A percentile compares a stretch with the other conserved stretches of the same genome.
Evolutionary conservation across 2,888 invertebrate genomes (phyloP).

Genomic region (Aphrophora alni): DNA sequence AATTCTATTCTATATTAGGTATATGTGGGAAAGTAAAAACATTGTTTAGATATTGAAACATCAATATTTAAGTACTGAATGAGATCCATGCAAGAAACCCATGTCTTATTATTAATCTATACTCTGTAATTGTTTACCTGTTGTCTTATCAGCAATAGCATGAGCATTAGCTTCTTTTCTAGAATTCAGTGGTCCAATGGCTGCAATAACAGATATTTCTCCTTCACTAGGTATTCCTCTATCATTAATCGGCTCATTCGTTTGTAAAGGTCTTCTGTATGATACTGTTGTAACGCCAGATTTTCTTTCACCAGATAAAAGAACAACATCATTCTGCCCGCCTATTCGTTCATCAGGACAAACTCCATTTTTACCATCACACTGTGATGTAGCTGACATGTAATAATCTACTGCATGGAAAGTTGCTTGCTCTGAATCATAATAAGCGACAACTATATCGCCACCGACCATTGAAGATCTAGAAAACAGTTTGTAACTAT

Average conservation of each 20-base stretch:
- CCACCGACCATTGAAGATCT: conserved; percentile 66
- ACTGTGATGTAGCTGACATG: conserved; percentile 73
- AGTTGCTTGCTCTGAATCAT: conserved; percentile 63
- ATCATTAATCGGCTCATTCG: conserved; percentile 76
- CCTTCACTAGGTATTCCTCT: conserved; percentile 70
- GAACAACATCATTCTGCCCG: conserved; percentile 76
- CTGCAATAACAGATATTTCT: conserved; percentile 83
- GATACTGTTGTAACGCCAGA: conserved; percentile 82
- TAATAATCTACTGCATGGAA: conserved; percentile 86
- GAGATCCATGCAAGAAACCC: too few relatives aligned
- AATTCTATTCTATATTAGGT: too few relatives aligned
- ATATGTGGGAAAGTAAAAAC: too few relatives aligned
- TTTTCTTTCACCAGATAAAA: conserved; percentile 78
- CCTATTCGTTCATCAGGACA: conserved; percentile 85
- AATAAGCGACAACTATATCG: conserved; percentile 84
- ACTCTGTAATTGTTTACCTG: conserved; percentile 55
- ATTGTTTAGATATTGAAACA: too few relatives aligned
- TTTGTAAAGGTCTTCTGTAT: conserved; percentile 78
- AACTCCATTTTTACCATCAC: conserved; percentile 69
- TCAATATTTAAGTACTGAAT: too few relatives aligned
- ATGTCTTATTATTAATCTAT: too few relatives aligned
- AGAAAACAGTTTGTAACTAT: conserved; percentile 32
- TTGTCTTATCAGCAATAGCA: conserved; percentile 72
- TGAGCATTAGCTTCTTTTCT: conserved; percentile 86
- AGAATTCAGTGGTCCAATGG: conserved; percentile 83